Base-by-base conservation (phyloP, 2,113 vertebrate genomes). In the Ochotona curzoniae region DNA sequence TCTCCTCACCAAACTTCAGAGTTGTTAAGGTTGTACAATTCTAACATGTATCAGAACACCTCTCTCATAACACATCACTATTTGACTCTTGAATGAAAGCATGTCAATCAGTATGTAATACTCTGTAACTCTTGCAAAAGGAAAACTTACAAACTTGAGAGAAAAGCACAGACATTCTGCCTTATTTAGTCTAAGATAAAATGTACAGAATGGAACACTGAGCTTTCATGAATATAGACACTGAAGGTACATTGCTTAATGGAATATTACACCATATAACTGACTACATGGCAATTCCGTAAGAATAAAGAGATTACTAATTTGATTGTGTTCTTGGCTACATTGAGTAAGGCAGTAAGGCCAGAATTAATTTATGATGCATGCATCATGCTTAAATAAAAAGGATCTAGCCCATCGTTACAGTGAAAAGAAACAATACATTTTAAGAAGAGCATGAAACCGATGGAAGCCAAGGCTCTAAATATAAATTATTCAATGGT, bases 361-460 rank as follows among this genome's bases (percentile, higher is more conserved):
- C 26, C 64, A 86, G 73, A n/a, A 90, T 81, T 87, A 84, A 90
- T 96, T 84, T 92, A 88, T 3, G 28, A 32, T 75, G 78, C n/a
- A 83, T 67, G 35, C 30, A 71, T 60, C 57, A 80, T 32, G 15
- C 51, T 93, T 93, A 87, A 91, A 81, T 35, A 91, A 70, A 87
- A 93, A 94, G 5, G 64, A 92, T 89, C 57, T 60, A 83, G 87
- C 70, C 63, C 66, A 90, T 93, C 54, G 63, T 87, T 81, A 71
- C 69, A 93, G 90, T 66, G 60, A 87, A 88, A 20, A 78, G 69
- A 94, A 96, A 84, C 75, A 95, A 94, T 88, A 94, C 63, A 93
- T 28, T 94, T 83, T 94, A 93, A 96, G 91, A 63, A 91, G 60
- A 44, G 51, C 60, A 85, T 35, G 15, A 26, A 38, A 20, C 85